Conservation (phyloP, 2,888 invertebrate species). For the Sminthurides aquaticus region DNA sequence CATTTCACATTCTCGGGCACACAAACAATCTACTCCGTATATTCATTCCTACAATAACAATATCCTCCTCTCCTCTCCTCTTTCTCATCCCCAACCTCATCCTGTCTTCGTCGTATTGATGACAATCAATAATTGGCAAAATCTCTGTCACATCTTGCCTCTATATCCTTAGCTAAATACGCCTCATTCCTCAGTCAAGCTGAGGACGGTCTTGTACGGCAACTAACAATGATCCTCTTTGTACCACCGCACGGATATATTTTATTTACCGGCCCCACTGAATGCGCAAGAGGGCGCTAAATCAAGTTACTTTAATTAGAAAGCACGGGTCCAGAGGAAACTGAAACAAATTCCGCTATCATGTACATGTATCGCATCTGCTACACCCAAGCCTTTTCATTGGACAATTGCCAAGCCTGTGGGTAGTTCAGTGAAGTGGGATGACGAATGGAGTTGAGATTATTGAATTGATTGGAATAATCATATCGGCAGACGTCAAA, state of each 20-base stretch:
- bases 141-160: background rate
- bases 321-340: background rate
- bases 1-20: conserved; percentile 6
- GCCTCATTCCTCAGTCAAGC: too few species aligned
- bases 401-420: background rate
- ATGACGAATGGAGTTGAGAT: background rate
- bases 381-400: background rate
- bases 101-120: background rate
- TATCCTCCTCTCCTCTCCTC: background rate
- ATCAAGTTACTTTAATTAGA: background rate
- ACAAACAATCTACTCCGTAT: background rate
- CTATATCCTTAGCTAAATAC: background rate
- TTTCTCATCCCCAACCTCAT: too few species aligned
- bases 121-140: background rate
- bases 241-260: too few species aligned
- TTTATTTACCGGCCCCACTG: too few species aligned
- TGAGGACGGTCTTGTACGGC: too few species aligned
- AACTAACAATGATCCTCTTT: too few species aligned
- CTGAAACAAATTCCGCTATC: background rate
- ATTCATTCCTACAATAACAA: background rate
- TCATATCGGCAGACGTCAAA: background rate
- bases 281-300: too few species aligned
- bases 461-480: background rate
- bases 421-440: background rate
- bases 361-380: too few species aligned